Conservation (phyloP, 1,140 invertebrate species). For the Drosophila setifemur region DNA sequence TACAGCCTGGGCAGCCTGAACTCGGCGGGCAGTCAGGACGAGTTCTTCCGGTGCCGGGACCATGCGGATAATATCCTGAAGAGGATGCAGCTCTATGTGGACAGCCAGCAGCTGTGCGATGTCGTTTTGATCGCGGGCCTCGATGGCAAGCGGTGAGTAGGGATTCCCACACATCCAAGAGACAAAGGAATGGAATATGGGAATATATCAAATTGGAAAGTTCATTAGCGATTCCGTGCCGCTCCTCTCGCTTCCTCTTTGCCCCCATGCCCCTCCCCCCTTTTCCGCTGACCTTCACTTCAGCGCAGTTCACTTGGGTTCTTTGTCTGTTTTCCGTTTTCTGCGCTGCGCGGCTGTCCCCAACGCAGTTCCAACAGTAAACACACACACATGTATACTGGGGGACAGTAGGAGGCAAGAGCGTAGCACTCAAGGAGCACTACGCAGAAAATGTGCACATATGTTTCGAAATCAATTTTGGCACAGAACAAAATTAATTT, state of each 20-base stretch:
- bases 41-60: conserved; percentile 90
- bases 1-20: conserved; percentile 76
- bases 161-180: conserved; percentile 1
- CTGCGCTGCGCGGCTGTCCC: conserved; percentile 38
- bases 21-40: conserved; percentile 85
- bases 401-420: neutral
- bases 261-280: neutral
- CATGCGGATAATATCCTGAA: conserved; percentile 91
- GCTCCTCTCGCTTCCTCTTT: neutral
- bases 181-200: conserved; percentile 62
- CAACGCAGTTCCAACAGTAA: conserved; percentile 46
- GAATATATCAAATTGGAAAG: conserved; percentile 30
- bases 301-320: conserved; percentile 48
- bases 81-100: conserved; percentile 91
- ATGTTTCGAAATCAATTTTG: too few species aligned
- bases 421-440: neutral
- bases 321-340: conserved; percentile 60
- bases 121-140: conserved; percentile 89
- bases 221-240: conserved; percentile 37
- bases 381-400: conserved; percentile 1
- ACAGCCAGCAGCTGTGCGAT: conserved; percentile 91
- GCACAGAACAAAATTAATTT: too few species aligned
- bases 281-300: conserved; percentile 56
- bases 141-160: conserved; percentile 85
- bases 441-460: too few species aligned